A percentile compares a stretch with the other conserved stretches of the same genome.
Evolutionary conservation across 2,797 vertebrate genomes (phyloP).

Genomic region (Phrynocephalus vlangalii): DNA sequence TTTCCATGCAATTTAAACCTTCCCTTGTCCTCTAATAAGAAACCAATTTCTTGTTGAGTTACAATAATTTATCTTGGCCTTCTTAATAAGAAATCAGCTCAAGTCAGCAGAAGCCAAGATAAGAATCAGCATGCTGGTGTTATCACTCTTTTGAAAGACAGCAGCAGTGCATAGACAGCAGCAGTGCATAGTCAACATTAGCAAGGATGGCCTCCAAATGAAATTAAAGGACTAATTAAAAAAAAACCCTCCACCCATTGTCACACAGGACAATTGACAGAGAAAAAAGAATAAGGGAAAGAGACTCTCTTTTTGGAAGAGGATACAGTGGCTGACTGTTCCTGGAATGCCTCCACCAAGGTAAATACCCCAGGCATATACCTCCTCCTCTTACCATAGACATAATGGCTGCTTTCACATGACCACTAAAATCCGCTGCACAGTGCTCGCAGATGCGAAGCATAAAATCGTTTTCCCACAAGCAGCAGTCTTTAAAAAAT

Average conservation of each 20-base stretch:
- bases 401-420: too few relatives aligned
- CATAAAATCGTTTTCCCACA: too few relatives aligned
- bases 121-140: slow-evolving; percentile 59
- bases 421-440: too few relatives aligned
- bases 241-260: slow-evolving; percentile 47
- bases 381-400: too few relatives aligned
- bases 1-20: slow-evolving; percentile 35
- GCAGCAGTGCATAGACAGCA: slow-evolving; percentile 37
- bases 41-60: slow-evolving; percentile 63
- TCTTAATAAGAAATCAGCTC: slow-evolving; percentile 67
- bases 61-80: slow-evolving; percentile 64
- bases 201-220: slow-evolving; percentile 57
- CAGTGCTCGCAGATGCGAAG: too few relatives aligned
- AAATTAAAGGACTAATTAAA: slow-evolving; percentile 56
- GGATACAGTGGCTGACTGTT: neutral
- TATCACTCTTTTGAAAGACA: slow-evolving; percentile 52
- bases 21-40: slow-evolving; percentile 56
- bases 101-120: slow-evolving; percentile 64
- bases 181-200: neutral
- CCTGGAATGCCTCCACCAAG: neutral
- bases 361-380: neutral
- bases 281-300: slow-evolving; percentile 55
- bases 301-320: slow-evolving; percentile 61
- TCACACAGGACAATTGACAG: slow-evolving; percentile 57
- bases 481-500: too few relatives aligned